phyloP scores from a whole-genome alignment of 2,113 vertebrate species.

The Peromyscus leucopus region DNA sequence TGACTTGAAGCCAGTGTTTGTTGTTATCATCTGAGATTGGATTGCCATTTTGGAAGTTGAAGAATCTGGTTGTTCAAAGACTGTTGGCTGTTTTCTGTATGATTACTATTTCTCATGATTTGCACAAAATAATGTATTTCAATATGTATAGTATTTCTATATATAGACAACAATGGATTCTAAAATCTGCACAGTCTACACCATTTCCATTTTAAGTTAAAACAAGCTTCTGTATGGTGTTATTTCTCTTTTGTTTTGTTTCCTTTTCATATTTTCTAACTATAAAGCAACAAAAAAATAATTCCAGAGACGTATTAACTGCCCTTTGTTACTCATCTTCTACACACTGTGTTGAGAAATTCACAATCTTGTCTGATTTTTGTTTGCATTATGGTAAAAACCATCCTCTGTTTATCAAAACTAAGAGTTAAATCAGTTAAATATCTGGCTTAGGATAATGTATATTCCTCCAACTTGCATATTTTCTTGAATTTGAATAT shows the following conservation, averaged over 20 bases:
- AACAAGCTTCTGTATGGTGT: background rate
- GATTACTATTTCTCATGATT: background rate
- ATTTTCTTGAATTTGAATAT: background rate
- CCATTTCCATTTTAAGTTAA: constrained; percentile 1
- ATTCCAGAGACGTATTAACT: background rate
- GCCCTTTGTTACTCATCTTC: background rate
- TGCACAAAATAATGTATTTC: background rate
- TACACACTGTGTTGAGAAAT: background rate
- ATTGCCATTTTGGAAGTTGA: background rate
- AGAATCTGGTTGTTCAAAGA: background rate
- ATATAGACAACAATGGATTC: background rate
- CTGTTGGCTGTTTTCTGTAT: background rate
- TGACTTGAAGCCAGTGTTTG: background rate
- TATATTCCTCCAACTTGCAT: background rate
- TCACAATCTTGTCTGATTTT: constrained; percentile 20
- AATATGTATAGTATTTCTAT: background rate
- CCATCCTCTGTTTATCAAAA: background rate
- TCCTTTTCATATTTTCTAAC: background rate
- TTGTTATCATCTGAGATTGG: background rate
- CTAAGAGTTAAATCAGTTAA: background rate
- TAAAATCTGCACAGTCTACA: background rate
- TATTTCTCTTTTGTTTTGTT: background rate
- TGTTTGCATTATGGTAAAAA: background rate
- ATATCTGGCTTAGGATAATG: background rate
- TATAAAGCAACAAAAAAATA: background rate